A percentile compares a stretch with the other conserved stretches of the same genome.
These are phyloP conservation scores for Apis florea DNA, from an alignment of 1,140 invertebrate species.

Conservation along the genomic window DNA sequence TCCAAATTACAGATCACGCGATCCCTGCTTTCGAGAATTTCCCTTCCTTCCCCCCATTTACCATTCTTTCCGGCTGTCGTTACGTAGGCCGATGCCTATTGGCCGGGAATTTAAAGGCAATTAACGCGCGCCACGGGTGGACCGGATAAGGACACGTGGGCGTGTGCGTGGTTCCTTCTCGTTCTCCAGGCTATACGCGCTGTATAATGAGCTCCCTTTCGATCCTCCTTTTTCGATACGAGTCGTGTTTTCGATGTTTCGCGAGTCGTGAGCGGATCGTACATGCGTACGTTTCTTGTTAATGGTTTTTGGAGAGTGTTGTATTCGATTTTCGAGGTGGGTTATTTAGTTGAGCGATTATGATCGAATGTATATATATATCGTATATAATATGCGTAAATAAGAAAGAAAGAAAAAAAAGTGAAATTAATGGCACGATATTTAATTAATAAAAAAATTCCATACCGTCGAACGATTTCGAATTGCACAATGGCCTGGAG, in stretches of 20 bases:
- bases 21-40: slow-evolving; percentile 33
- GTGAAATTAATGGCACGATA: not conserved
- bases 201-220: no score
- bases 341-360: no score
- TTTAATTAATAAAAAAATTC: not conserved
- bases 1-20: slow-evolving; percentile 57
- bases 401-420: no score
- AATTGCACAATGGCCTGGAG: not conserved
- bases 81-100: slow-evolving; percentile 27
- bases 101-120: slow-evolving; percentile 48
- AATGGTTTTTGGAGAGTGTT: not conserved
- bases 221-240: not conserved
- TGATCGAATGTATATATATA: no score
- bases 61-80: slow-evolving; percentile 63
- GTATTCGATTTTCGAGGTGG: not conserved
- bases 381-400: no score
- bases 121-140: slow-evolving; percentile 50
- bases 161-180: slow-evolving; percentile 11
- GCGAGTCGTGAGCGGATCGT: not conserved
- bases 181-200: no score
- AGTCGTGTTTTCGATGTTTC: not conserved
- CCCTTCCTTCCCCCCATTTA: slow-evolving; percentile 49
- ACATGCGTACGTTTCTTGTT: not conserved
- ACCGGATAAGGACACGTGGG: slow-evolving; percentile 31
- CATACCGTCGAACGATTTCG: not conserved